Evolutionary conservation across 2,888 invertebrate genomes (phyloP).

Genomic region (Camponotus fellah): DNA sequence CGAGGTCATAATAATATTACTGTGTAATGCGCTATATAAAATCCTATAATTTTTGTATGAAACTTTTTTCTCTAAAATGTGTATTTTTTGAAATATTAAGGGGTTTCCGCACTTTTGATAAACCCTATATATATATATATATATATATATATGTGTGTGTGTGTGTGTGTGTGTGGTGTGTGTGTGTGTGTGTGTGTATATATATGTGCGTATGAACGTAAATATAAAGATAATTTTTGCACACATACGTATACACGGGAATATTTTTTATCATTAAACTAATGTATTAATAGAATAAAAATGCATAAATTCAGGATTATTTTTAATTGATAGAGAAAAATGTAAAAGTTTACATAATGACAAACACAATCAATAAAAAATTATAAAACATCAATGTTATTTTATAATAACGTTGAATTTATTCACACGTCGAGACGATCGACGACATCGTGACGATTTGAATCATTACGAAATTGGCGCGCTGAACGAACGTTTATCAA

Average conservation of each 20-base stretch:
- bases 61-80: too few relatives aligned
- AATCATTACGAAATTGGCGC: background rate
- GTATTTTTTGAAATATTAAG: too few relatives aligned
- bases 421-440: background rate
- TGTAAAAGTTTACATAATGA: background rate
- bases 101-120: too few relatives aligned
- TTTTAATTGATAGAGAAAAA: conserved; percentile 7
- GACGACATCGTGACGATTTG: background rate
- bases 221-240: background rate
- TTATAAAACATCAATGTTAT: background rate
- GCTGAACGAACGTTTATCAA: background rate
- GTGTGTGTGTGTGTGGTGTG: too few relatives aligned
- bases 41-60: too few relatives aligned
- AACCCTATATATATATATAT: too few relatives aligned
- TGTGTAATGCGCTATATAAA: too few relatives aligned
- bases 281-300: background rate
- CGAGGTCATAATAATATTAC: too few relatives aligned
- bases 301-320: background rate
- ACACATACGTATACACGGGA: too few relatives aligned
- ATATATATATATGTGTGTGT: too few relatives aligned
- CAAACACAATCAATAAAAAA: background rate
- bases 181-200: too few relatives aligned
- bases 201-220: background rate
- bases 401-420: background rate
- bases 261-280: background rate